Evolutionary conservation across 2,888 invertebrate species (phyloP), one percentile per base, ranked within the genome.

Genomic region (Caenorhabditis macrosperma): DNA sequence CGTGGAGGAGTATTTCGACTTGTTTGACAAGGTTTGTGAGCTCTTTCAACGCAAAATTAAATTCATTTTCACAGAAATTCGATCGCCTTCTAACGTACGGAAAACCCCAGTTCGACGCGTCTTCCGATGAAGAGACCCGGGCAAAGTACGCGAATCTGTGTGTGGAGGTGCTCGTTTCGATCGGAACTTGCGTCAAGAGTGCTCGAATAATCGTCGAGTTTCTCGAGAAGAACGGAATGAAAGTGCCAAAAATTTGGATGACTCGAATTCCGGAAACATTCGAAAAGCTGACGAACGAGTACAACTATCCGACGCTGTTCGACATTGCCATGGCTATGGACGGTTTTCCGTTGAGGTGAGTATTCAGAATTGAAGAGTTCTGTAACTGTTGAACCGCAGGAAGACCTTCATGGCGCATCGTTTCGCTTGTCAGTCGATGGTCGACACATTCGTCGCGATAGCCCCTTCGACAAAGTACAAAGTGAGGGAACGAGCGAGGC

Each of bases 241-340:
- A 77, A 28, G 60, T 52, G 12, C 20, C 57, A 28, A 78, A 64
- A 54, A 60, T 66, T 15, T 78, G 78, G 71, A 60, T 71, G 57
- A 60, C 50, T 7, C 54, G 68, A 41, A 72, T 54, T 24, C 54
- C 72, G 48, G 57, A 72, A 26, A 12, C 67, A 6, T 67, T 72
- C 50, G 72, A 72, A 20, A 54, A 54, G 24, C 9, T 78, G 7
- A 64, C 64, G 0, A 46, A 63, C 26, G 7, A 33, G 2, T 78
- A 50, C 46, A 72, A 78, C 30, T 72, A 72, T 41, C 60, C 55
- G 35, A 72, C 72, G 24, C 28, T 72, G 30, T 72, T 78, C 57
- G 72, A 78, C 20, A 20, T 78, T n/a, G 78, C 78, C 3, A 63
- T 54, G 35, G 46, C 59, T 4, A n/a, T 78, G 17, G 71, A 78